Evolutionary conservation across 2,113 vertebrate genomes (phyloP).

Genomic region (Alexandromys fortis): DNA sequence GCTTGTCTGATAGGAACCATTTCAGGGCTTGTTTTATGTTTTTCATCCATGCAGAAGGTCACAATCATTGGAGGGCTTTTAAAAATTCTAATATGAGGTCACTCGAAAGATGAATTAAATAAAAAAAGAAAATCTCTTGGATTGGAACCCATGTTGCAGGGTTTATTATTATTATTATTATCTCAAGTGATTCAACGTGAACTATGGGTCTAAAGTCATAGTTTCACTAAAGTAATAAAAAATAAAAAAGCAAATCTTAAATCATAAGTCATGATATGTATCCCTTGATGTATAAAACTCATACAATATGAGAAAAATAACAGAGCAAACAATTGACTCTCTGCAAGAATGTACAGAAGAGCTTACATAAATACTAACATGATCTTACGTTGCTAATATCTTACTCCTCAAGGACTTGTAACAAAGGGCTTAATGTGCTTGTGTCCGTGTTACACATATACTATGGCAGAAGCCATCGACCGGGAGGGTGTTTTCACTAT

Average conservation of each 20-base stretch:
- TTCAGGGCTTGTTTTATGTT: neutral
- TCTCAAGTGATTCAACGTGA: neutral
- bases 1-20: neutral
- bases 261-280: neutral
- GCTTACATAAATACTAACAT: neutral
- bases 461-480: neutral
- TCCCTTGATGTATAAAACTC: neutral
- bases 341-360: neutral
- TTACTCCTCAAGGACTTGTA: neutral
- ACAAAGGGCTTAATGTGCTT: constrained; percentile 28
- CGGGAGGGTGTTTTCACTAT: neutral
- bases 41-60: neutral
- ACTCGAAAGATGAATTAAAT: neutral
- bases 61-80: neutral
- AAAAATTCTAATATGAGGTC: neutral
- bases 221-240: neutral
- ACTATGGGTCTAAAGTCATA: neutral
- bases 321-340: neutral
- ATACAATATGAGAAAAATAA: neutral
- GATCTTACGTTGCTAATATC: neutral
- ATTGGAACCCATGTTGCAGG: neutral
- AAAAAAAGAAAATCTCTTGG: neutral
- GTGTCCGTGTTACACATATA: neutral
- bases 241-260: neutral
- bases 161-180: neutral